Evolutionary conservation across 1,140 invertebrate species (phyloP).

Genomic region (Listronotus oregonensis): DNA sequence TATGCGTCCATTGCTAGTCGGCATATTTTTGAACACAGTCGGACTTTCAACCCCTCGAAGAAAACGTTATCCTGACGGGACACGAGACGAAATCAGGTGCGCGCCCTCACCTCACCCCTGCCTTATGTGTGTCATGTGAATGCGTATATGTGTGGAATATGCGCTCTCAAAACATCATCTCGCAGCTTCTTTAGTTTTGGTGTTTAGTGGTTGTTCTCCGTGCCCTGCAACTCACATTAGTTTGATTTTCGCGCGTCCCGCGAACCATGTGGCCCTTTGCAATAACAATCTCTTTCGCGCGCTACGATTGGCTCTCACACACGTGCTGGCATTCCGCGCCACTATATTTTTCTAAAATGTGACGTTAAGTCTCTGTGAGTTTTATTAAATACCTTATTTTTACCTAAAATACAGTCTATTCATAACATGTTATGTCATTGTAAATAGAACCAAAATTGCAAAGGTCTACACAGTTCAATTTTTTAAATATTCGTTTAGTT

Average conservation of each 20-base stretch:
- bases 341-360: slow-evolving; percentile 1
- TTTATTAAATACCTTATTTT: too few relatives aligned
- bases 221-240: slow-evolving; percentile 27
- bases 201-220: slow-evolving; percentile 36
- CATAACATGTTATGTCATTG: too few relatives aligned
- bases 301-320: slow-evolving; percentile 26
- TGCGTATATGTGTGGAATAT: slow-evolving; percentile 43
- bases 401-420: too few relatives aligned
- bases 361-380: too few relatives aligned
- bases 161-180: slow-evolving; percentile 37
- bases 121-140: slow-evolving; percentile 39
- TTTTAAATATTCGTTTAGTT: background rate
- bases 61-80: slow-evolving; percentile 48
- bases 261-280: slow-evolving; percentile 37
- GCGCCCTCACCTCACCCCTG: slow-evolving; percentile 28
- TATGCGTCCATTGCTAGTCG: slow-evolving; percentile 61
- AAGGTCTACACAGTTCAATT: background rate
- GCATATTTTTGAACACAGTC: slow-evolving; percentile 57
- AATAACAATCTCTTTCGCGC: slow-evolving; percentile 37
- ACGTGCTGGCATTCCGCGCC: slow-evolving; percentile 11
- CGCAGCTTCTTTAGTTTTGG: slow-evolving; percentile 37
- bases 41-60: slow-evolving; percentile 49
- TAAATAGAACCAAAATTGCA: background rate
- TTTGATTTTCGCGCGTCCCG: slow-evolving; percentile 42
- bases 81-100: slow-evolving; percentile 46